Evolutionary conservation across 2,113 vertebrate species (phyloP), one percentile per base, ranked within the genome.

Genomic region (Gallinago media): DNA sequence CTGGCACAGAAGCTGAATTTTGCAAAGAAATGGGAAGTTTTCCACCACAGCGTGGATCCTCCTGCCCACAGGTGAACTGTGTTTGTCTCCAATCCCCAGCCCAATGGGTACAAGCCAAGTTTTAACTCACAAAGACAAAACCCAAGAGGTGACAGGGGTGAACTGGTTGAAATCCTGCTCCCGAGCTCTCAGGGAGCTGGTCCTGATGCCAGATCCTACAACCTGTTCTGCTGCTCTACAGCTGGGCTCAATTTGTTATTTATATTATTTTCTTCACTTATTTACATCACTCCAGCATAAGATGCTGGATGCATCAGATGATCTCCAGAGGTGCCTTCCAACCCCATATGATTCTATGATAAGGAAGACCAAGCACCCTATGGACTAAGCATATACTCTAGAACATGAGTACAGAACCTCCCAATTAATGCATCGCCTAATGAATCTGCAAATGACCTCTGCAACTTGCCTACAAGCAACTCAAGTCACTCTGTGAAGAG

Each of bases 31-130:
- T 4, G 3, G 12, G 32, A 8, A 12, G 34, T 17, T 38, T 26
- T 4, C 32, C 49, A 8, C 19, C 22, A 25, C 31, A 19, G 34
- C 42, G 6, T 25, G 20, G 29, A 8, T 36, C 13, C 55, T 21
- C 40, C 10, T 0, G 8, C 6, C 9, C 23, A 15, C 16, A 6
- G 44, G 12, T 16, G 38, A 44, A 15, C 12, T 6, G 15, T 1
- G 9, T 9, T 4, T 72, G 32, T 17, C 66, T 50, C 42, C 25
- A 32, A 2, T 2, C 58, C 50, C 15, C 44, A 34, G 36, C 23
- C 40, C 56, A 46, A 38, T 6, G 19, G 47, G 20, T 15, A 56
- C 1, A 21, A 63, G 15, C 42, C 27, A 32, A 19, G 19, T 9
- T 49, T 56, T 42, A 65, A 14, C 42, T 2, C 44, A 19, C 16